Percentiles rank a stretch among this genome's conserved stretches.
phyloP scores from a whole-genome alignment of 2,113 vertebrate genomes.

The Ploceus nigricollis region DNA sequence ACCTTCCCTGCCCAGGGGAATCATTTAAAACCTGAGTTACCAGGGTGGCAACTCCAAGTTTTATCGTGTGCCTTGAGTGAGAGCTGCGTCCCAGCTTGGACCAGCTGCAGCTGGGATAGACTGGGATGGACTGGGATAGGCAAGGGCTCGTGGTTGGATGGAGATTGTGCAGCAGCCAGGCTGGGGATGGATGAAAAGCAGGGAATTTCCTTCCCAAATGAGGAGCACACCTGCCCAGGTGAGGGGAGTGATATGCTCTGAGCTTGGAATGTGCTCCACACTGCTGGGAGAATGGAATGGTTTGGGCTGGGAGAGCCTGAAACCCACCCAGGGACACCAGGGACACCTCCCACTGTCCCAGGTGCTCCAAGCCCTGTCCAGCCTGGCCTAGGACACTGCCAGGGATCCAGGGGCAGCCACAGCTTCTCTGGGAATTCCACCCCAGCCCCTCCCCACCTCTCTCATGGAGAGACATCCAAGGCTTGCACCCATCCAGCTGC shows the following conservation, averaged over 20 bases:
- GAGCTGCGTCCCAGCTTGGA: background rate
- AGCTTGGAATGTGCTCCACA: background rate
- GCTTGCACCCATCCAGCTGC: background rate
- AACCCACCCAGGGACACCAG: background rate
- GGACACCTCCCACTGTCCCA: background rate
- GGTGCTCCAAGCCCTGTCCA: background rate
- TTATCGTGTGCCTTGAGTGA: background rate
- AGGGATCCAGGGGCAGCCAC: background rate
- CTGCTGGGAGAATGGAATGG: background rate
- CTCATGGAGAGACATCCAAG: background rate
- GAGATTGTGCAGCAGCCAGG: background rate
- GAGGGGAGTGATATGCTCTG: background rate
- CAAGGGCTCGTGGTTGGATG: background rate
- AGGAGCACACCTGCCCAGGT: background rate
- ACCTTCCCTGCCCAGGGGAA: background rate
- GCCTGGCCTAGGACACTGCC: background rate
- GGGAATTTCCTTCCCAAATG: background rate
- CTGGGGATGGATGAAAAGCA: background rate
- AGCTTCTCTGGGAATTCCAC: background rate
- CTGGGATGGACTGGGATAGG: background rate
- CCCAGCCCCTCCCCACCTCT: fast-evolving
- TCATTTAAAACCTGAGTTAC: background rate
- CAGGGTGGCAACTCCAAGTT: background rate
- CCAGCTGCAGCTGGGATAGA: background rate
- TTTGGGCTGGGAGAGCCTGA: background rate